Percentiles rank a stretch among this genome's conserved stretches.
These are phyloP conservation scores for Chydorus sphaericus DNA, from an alignment of 2,888 invertebrate genomes.

Conservation along the genomic window DNA sequence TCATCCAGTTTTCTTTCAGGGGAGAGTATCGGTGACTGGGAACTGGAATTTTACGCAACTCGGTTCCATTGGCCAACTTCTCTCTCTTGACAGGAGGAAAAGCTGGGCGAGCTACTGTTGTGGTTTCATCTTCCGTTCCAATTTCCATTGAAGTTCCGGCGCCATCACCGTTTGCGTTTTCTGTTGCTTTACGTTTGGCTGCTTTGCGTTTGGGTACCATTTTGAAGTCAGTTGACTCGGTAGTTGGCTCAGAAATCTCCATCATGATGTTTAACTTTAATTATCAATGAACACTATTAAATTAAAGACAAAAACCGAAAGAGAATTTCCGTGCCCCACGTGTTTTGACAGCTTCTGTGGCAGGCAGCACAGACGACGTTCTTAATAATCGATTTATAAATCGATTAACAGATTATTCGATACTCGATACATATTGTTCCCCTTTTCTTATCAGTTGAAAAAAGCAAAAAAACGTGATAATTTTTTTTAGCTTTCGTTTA, in stretches of 20 bases:
- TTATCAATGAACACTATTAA: too few relatives aligned
- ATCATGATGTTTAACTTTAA: too few relatives aligned
- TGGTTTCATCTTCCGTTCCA: background rate
- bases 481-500: too few relatives aligned
- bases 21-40: constrained; percentile 89
- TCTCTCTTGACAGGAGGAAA: constrained; percentile 27
- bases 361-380: too few relatives aligned
- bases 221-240: background rate
- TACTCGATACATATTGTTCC: too few relatives aligned
- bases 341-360: too few relatives aligned
- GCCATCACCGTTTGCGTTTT: background rate
- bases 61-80: constrained; percentile 21
- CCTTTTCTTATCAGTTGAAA: too few relatives aligned
- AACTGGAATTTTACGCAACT: constrained; percentile 47
- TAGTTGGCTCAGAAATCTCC: background rate
- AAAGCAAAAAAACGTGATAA: too few relatives aligned
- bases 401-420: too few relatives aligned
- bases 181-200: constrained; percentile 12
- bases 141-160: background rate
- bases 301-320: too few relatives aligned
- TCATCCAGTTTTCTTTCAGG: constrained; percentile 90
- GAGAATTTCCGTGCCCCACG: too few relatives aligned
- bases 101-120: constrained; percentile 19
- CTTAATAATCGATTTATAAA: too few relatives aligned
- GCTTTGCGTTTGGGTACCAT: constrained; percentile 13